Conservation (phyloP, 2,797 vertebrate species). For the Hafferia zeledoni region DNA sequence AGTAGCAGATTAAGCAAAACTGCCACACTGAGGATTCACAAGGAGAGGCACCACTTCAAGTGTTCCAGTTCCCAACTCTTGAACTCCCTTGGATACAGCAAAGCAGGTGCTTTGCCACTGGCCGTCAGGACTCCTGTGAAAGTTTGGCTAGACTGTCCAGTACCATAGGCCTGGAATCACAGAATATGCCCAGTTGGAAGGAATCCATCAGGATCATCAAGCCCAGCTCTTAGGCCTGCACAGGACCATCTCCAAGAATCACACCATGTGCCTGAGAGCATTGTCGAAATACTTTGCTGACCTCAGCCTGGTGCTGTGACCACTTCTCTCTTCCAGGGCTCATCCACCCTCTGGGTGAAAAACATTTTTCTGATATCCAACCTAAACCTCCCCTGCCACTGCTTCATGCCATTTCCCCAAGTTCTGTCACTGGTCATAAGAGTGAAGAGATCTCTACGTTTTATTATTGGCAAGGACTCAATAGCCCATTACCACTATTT, state of each 20-base stretch:
- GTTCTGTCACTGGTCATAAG: not conserved
- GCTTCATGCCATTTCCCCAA: not conserved
- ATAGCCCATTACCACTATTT: not conserved
- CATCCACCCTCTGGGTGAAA: not conserved
- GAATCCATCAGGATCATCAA: not conserved
- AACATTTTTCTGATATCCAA: not conserved
- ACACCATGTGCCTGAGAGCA: not conserved
- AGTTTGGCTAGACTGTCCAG: not conserved
- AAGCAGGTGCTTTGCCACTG: not conserved
- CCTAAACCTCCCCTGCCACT: not conserved
- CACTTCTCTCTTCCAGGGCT: not conserved
- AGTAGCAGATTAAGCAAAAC: not conserved
- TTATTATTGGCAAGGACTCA: not conserved
- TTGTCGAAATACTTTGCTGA: fast-evolving
- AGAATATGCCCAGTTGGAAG: not conserved
- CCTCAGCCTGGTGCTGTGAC: not conserved
- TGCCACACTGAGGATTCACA: not conserved
- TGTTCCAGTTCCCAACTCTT: not conserved
- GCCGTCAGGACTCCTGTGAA: not conserved
- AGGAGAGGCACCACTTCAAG: not conserved
- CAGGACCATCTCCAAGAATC: not conserved
- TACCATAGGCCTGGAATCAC: fast-evolving
- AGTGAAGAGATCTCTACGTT: not conserved
- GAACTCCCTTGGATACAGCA: not conserved
- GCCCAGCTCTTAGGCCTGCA: not conserved